Evolutionary conservation across 2,888 invertebrate genomes (phyloP), one percentile per base, ranked within the genome.

Genomic region (Ptychoptera contaminata): DNA sequence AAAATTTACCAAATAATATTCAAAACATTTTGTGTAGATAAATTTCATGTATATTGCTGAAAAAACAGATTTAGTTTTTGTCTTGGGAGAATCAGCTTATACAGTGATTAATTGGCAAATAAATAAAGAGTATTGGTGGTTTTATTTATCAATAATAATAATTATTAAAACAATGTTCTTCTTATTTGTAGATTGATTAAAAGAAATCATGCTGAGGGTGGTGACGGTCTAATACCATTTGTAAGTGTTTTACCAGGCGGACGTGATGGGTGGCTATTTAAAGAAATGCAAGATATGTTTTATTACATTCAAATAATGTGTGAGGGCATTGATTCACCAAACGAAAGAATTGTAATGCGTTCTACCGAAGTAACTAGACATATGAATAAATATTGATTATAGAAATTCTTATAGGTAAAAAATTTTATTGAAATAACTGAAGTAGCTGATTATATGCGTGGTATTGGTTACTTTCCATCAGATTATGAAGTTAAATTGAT

Each of bases 281-380:
- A 67, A 46, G 81, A 84, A 62, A 73, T 85, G 57, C 70, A 79
- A 51, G 80, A 83, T 56, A 66, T 81, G 48, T 84, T 84, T 63
- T 82, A 79, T 60, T 83, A 82, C 58, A 76, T 81, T 51, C 82
- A 84, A 67, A 77, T 84, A 38, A 60, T 80, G 52, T 73, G 78
- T 52, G 78, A 82, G 56, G 80, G 80, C 5, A 76, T 82, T 41
- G 74, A 78, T 57, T 73, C 76, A 0, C 74, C 74, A 42, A 69
- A 74, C 3, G 70, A 70, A 48, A 65, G 81, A 50, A 61, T 66
- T 5, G 74, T 82, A 37, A 42, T 32, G 2, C 2, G 4, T 32
- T 32, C 4, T 32, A 11, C 9, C 9, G 4, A n/a, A 11, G 8
- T 9, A 11, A 11, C 9, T 32, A 32, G 8, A 32, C 9, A 11